Percentiles rank a stretch among this genome's conserved stretches.
Evolutionary conservation across 2,797 vertebrate species (phyloP).

Genomic region (Lacerta bilineata): DNA sequence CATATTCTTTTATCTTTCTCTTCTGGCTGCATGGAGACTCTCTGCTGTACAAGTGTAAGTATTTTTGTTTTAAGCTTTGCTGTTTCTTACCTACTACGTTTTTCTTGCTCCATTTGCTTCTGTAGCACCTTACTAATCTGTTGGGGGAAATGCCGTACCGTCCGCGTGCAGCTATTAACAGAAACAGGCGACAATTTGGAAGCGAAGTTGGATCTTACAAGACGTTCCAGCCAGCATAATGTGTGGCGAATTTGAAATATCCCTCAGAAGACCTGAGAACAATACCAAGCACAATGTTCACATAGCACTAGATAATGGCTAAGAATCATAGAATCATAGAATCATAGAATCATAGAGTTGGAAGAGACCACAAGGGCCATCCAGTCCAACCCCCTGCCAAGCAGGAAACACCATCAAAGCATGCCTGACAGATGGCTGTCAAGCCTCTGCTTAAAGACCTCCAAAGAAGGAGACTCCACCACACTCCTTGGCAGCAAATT

Average conservation of each 20-base stretch:
- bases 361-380: too few species aligned
- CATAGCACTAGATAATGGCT: conserved; percentile 14
- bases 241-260: conserved; percentile 62
- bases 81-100: conserved; percentile 68
- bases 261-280: conserved; percentile 30
- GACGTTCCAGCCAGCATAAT: conserved; percentile 48
- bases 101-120: conserved; percentile 75
- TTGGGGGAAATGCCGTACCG: conserved; percentile 58
- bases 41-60: conserved; percentile 94
- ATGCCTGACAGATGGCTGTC: too few species aligned
- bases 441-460: too few species aligned
- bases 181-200: conserved; percentile 58
- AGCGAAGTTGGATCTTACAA: conserved; percentile 54
- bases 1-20: conserved; percentile 85
- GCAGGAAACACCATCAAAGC: too few species aligned
- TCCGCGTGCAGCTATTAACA: conserved; percentile 62
- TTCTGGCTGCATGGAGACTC: conserved; percentile 92
- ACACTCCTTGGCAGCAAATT: too few species aligned
- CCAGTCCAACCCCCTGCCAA: too few species aligned
- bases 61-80: conserved; percentile 77
- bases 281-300: conserved; percentile 37
- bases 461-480: too few species aligned
- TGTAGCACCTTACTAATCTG: conserved; percentile 67
- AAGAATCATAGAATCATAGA: too few species aligned
- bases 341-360: too few species aligned